Base-by-base conservation (phyloP, 2,888 invertebrate species). In the Caenorhabditis parvicauda region DNA sequence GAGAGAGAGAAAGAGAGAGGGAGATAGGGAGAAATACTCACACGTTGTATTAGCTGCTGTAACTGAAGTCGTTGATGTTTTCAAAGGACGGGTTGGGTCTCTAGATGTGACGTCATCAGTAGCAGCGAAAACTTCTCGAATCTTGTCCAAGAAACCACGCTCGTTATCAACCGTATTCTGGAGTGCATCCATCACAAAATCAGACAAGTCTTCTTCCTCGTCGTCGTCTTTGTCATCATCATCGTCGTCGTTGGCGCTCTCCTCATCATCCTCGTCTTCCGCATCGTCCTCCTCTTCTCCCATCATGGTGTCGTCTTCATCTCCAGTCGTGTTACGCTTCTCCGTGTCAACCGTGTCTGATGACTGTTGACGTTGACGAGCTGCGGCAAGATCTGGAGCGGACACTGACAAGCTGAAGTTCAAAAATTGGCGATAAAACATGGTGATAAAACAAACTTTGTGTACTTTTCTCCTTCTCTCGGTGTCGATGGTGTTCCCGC, bases 331-430 rank as follows among this genome's bases (percentile, higher is more conserved):
- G 17, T 65, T 62, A 5, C 28, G 41, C 14, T 55, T 48, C 7
- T 25, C 54, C n/a, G 59, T 54, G 3, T 59, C 62, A 19, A 54
- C 55, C 1, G 29, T 53, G 27, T 70, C 68, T 12, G 48, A 54
- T 19, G 60, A 67, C 29, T 59, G 61, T 37, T 58, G 58, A 17
- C 64, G 53, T 43, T 65, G 65, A n/a, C 60, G 53, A 14, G 59
- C 63, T 4, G 62, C 60, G 4, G 67, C 69, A 41, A 72, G 58
- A 54, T 72, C 67, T 19, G 70, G 72, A 12, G 68, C 67, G 21
- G 69, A 75, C n/a, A 66, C 75, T 12, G 59, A 76, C 14, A 67
- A 68, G 5, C 42, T n/a, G n/a, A n/a, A n/a, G n/a, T n/a, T n/a
- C n/a, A n/a, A n/a, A n/a, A n/a, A n/a, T n/a, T n/a, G n/a, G n/a